A percentile compares a stretch with the other conserved stretches of the same genome.
phyloP scores from a whole-genome alignment of 2,797 vertebrate genomes.

The Fistularia commersonii region DNA sequence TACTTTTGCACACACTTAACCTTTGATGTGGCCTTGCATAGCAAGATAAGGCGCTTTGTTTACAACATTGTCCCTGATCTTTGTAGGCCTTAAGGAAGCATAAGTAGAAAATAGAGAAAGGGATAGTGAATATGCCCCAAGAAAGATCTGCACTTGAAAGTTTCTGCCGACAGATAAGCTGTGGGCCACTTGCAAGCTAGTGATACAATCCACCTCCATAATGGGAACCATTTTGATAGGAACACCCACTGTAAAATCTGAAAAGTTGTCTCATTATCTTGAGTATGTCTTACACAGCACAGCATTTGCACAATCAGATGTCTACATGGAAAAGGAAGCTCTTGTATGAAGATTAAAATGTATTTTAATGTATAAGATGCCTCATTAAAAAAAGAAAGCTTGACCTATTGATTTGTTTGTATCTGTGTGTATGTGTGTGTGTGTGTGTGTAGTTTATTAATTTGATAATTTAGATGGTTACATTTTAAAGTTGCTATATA shows the following conservation, averaged over 20 bases:
- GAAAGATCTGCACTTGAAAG: background rate
- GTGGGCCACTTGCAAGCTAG: background rate
- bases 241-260: background rate
- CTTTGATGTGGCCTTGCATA: slow-evolving; percentile 42
- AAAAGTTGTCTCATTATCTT: slow-evolving; percentile 1
- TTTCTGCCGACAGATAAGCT: background rate
- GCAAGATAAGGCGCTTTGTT: slow-evolving; percentile 11
- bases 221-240: background rate
- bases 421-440: background rate
- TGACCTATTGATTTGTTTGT: slow-evolving; percentile 6
- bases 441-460: slow-evolving; percentile 3
- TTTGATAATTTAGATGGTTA: background rate
- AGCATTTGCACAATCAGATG: slow-evolving; percentile 59
- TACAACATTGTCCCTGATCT: slow-evolving; percentile 20
- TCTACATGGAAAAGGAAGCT: slow-evolving; percentile 24
- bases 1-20: slow-evolving; percentile 40
- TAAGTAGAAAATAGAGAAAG: slow-evolving; percentile 8
- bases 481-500: background rate
- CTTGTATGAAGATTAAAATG: slow-evolving; percentile 36
- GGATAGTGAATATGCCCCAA: background rate
- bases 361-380: slow-evolving; percentile 32
- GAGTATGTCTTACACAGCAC: slow-evolving; percentile 32
- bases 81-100: slow-evolving; percentile 11
- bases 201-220: slow-evolving; percentile 6
- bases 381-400: slow-evolving; percentile 35